Conservation (phyloP, 2,113 vertebrate species). For the Isichthys henryi region DNA sequence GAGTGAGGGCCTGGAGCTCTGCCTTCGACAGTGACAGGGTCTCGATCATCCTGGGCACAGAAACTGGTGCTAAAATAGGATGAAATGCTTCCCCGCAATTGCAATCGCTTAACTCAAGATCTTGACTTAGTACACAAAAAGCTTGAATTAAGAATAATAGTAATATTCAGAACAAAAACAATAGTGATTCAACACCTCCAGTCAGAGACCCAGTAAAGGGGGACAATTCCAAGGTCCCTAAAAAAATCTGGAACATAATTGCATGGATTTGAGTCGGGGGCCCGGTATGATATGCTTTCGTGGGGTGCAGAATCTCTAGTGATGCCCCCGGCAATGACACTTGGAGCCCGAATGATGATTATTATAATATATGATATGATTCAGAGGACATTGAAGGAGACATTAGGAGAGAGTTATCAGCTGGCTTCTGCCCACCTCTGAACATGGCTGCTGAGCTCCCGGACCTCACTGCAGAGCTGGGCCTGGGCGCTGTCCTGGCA, state of each 20-base stretch:
- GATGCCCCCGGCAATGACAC: not conserved
- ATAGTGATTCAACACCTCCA: not conserved
- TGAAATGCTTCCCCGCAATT: not conserved
- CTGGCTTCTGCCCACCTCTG: slow-evolving; percentile 53
- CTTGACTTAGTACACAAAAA: not conserved
- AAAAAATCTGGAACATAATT: not conserved
- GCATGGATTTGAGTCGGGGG: not conserved
- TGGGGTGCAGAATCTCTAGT: not conserved
- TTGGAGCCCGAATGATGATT: not conserved
- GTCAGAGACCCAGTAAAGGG: not conserved
- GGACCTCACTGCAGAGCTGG: slow-evolving; percentile 66
- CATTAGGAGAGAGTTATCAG: not conserved
- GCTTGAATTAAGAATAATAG: not conserved
- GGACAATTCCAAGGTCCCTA: not conserved
- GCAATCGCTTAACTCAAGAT: not conserved
- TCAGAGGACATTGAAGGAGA: not conserved
- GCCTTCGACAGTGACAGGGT: slow-evolving; percentile 55
- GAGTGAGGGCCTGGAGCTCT: slow-evolving; percentile 61
- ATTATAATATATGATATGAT: not conserved
- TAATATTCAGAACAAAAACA: not conserved
- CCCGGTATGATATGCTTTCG: not conserved
- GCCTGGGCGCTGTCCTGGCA: slow-evolving; percentile 67
- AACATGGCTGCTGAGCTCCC: slow-evolving; percentile 63
- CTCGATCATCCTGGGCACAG: slow-evolving; percentile 59
- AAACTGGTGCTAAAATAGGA: not conserved